Conservation (phyloP, 2,113 vertebrate species). For the Neogale vison region DNA sequence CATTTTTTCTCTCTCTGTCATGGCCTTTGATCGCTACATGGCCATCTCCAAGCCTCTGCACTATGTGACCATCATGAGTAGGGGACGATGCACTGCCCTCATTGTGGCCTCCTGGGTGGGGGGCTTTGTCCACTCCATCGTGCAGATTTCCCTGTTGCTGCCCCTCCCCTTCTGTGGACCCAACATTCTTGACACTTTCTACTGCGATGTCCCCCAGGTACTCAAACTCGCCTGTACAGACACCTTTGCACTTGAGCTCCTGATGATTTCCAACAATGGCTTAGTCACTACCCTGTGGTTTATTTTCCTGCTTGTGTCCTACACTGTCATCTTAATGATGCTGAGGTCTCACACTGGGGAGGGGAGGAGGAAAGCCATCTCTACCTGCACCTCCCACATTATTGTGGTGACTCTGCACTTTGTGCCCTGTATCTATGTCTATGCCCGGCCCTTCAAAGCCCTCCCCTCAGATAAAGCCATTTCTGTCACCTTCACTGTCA, state of each 20-base stretch:
- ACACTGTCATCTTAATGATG: slow-evolving; percentile 45
- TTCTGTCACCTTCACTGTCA: slow-evolving; percentile 69
- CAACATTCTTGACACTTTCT: slow-evolving; percentile 74
- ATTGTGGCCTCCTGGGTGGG: slow-evolving; percentile 64
- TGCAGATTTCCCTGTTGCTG: slow-evolving; percentile 64
- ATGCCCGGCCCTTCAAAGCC: slow-evolving; percentile 66
- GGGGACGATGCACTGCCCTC: background rate
- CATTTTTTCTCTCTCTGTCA: slow-evolving; percentile 65
- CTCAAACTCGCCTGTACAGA: slow-evolving; percentile 64
- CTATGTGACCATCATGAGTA: slow-evolving; percentile 70
- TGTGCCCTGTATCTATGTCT: slow-evolving; percentile 74
- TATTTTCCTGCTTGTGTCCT: slow-evolving; percentile 64
- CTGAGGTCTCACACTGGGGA: slow-evolving; percentile 37
- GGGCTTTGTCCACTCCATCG: slow-evolving; percentile 69
- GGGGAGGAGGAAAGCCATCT: slow-evolving; percentile 66
- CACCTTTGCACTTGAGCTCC: slow-evolving; percentile 41
- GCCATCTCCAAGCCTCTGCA: slow-evolving; percentile 74
- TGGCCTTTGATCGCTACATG: slow-evolving; percentile 67
- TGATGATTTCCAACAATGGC: slow-evolving; percentile 71
- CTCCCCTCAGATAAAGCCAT: slow-evolving; percentile 67
- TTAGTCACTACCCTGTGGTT: slow-evolving; percentile 65
- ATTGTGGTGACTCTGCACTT: slow-evolving; percentile 73
- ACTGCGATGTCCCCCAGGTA: slow-evolving; percentile 76
- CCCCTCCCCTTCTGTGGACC: slow-evolving; percentile 74
- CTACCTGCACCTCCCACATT: slow-evolving; percentile 77